These are phyloP conservation scores for Carcina quercana DNA, from an alignment of 2,888 invertebrate genomes.

Conservation along the genomic window DNA sequence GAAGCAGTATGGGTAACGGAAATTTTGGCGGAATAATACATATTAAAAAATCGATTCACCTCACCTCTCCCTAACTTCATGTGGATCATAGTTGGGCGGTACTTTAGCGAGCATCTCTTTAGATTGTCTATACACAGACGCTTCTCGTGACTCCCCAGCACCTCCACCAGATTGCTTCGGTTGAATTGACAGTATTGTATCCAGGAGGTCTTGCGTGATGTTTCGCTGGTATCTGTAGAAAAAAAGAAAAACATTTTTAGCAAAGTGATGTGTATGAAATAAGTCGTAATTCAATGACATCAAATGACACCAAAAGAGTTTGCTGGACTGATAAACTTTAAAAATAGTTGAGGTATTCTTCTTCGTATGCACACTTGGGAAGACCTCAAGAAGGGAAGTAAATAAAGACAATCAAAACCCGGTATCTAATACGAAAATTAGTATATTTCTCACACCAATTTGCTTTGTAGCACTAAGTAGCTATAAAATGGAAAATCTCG, in stretches of 20 bases:
- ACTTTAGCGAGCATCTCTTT: slow-evolving; percentile 88
- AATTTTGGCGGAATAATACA: too few species aligned
- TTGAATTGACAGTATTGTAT: slow-evolving; percentile 88
- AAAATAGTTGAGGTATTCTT: neutral
- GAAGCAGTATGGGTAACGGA: too few species aligned
- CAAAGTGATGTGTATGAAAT: neutral
- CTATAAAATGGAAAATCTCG: neutral
- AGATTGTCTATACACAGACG: slow-evolving; percentile 79
- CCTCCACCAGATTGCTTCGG: slow-evolving; percentile 88
- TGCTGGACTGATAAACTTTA: too few species aligned
- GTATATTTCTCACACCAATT: neutral
- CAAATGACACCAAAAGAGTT: too few species aligned
- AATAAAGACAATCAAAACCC: too few species aligned
- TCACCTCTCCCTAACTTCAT: slow-evolving; percentile 83
- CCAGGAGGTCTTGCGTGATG: slow-evolving; percentile 80
- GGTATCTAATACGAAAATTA: neutral
- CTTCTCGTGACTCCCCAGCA: slow-evolving; percentile 87
- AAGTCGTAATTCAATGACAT: neutral
- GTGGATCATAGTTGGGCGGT: slow-evolving; percentile 84
- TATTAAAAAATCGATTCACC: too few species aligned
- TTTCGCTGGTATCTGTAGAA: slow-evolving; percentile 83
- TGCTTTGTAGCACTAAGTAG: neutral
- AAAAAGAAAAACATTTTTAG: neutral
- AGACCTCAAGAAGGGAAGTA: too few species aligned
- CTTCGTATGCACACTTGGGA: too few species aligned